Evolutionary conservation across 1,140 invertebrate genomes (phyloP).

Genomic region (Aphis gossypii): DNA sequence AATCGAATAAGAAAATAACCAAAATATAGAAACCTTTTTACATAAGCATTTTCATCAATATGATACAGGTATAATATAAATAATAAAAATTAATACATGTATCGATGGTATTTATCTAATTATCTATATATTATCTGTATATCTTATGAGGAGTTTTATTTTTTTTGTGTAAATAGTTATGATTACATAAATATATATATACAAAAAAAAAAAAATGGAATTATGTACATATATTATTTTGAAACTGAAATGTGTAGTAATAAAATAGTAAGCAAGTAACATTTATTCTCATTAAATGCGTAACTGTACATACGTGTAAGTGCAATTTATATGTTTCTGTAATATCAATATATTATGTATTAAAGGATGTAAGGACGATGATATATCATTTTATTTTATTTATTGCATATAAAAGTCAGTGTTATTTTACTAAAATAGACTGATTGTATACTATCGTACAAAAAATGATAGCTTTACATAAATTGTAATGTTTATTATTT

Average conservation of each 20-base stretch:
- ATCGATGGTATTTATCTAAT: no score
- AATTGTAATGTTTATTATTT: background rate
- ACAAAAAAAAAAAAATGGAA: no score
- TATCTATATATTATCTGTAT: no score
- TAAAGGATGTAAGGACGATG: background rate
- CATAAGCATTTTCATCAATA: no score
- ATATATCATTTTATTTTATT: background rate
- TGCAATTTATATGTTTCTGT: background rate
- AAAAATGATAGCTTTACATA: background rate
- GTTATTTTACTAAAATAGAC: background rate
- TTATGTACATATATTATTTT: background rate
- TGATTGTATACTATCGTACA: background rate
- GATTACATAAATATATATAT: background rate
- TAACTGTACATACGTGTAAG: background rate
- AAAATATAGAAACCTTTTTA: no score
- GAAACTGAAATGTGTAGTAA: background rate
- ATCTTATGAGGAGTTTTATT: background rate
- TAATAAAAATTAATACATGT: no score
- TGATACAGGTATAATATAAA: no score
- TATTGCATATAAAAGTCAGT: background rate
- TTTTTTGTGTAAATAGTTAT: background rate
- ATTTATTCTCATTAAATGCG: background rate
- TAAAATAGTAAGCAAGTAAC: background rate
- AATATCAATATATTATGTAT: constrained; percentile 2
- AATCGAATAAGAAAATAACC: no score